phyloP scores from a whole-genome alignment of 2,113 vertebrate genomes.

The Cettia cetti region DNA sequence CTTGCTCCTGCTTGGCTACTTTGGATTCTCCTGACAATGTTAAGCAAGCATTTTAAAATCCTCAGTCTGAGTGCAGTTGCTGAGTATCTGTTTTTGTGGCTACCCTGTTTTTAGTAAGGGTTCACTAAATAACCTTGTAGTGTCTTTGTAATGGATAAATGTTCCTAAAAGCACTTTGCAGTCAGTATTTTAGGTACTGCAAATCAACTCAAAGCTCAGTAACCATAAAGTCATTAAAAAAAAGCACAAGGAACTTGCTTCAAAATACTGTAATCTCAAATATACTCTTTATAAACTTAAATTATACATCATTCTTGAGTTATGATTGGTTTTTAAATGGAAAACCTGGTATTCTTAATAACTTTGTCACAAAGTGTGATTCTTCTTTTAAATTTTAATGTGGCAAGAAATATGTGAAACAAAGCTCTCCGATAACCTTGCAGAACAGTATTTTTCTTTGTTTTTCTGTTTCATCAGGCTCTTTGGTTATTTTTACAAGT shows the following conservation, averaged over 20 bases:
- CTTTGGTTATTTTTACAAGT: background rate
- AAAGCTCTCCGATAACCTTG: background rate
- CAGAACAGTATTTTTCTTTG: background rate
- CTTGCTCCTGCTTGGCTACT: slow-evolving; percentile 41
- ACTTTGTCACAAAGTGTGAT: background rate
- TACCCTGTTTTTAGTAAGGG: background rate
- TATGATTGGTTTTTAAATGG: background rate
- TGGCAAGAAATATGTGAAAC: background rate
- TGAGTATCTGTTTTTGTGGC: slow-evolving; percentile 51
- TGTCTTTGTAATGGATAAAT: slow-evolving; percentile 38
- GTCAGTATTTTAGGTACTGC: background rate
- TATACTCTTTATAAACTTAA: background rate
- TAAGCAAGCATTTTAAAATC: slow-evolving; percentile 69
- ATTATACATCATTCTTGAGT: background rate
- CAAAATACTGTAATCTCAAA: background rate
- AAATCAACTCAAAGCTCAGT: background rate
- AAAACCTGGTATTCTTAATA: background rate
- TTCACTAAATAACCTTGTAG: slow-evolving; percentile 37
- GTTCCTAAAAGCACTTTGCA: slow-evolving; percentile 23
- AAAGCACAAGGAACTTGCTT: background rate
- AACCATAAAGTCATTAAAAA: background rate
- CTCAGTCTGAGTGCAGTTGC: slow-evolving; percentile 63
- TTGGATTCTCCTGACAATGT: slow-evolving; percentile 51
- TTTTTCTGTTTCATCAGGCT: background rate
- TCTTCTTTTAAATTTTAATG: background rate